Conservation (phyloP, 2,888 invertebrate genomes). For the Leucophenga maculata region DNA sequence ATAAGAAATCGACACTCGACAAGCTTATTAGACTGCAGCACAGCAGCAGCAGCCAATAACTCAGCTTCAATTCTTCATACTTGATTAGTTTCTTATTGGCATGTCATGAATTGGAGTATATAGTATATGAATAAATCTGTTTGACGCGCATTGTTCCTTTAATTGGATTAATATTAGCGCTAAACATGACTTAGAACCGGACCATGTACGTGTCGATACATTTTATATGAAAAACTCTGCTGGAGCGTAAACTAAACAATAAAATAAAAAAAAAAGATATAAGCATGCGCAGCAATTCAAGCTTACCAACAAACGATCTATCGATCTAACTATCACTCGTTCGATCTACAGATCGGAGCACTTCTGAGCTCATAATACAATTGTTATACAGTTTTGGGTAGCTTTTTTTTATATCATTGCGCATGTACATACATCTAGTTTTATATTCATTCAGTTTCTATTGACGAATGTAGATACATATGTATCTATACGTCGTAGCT, state of each 20-base stretch:
- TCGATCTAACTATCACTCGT: not conserved
- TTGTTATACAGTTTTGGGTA: not conserved
- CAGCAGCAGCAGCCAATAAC: not conserved
- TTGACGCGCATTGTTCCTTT: conserved; percentile 59
- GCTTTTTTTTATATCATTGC: not conserved
- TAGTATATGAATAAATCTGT: too few relatives aligned
- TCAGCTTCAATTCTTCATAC: conserved; percentile 43
- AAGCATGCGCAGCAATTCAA: not conserved
- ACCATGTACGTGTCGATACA: not conserved
- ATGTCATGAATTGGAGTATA: conserved; percentile 38
- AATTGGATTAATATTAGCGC: conserved; percentile 61
- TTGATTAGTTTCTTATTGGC: conserved; percentile 65
- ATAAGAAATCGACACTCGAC: conserved; percentile 50
- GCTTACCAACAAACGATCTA: not conserved
- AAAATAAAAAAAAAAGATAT: too few relatives aligned
- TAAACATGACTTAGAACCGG: conserved; percentile 12
- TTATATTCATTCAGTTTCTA: conserved; percentile 1
- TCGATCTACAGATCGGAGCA: not conserved
- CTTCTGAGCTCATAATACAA: conserved; percentile 9
- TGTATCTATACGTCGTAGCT: not conserved
- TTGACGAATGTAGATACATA: not conserved
- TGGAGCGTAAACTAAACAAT: not conserved
- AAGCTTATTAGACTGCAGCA: conserved; percentile 38
- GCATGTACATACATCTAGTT: not conserved
- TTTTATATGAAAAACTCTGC: not conserved